These are phyloP conservation scores for Eulimnadia texana DNA, from an alignment of 1,140 invertebrate genomes.

Conservation along the genomic window DNA sequence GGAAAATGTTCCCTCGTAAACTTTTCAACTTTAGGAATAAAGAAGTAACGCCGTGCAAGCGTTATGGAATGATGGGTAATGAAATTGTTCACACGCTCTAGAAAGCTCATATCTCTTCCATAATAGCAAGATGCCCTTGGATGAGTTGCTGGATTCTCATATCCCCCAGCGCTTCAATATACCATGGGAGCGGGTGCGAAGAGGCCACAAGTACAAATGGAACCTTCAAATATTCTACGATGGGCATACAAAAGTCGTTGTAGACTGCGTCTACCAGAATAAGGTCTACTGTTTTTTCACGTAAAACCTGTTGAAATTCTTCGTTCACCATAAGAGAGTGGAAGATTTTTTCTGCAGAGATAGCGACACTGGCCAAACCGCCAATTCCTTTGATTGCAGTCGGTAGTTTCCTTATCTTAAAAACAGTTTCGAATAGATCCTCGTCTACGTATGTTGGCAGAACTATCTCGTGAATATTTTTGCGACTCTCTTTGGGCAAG, in stretches of 20 bases:
- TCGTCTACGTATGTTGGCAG: too few relatives aligned
- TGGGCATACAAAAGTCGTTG: not conserved
- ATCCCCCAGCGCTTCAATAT: conserved; percentile 21
- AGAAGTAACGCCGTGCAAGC: not conserved
- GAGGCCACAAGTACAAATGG: conserved; percentile 15
- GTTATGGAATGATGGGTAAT: not conserved
- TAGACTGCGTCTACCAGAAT: conserved; percentile 7
- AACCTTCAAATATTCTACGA: conserved; percentile 1
- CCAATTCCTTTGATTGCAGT: too few relatives aligned
- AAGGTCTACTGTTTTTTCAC: conserved; percentile 36
- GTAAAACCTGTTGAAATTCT: conserved; percentile 66
- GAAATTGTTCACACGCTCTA: conserved; percentile 19
- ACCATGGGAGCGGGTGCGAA: conserved; percentile 21
- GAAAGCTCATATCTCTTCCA: conserved; percentile 22
- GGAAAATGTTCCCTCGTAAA: conserved; percentile 10
- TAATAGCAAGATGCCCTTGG: conserved; percentile 20
- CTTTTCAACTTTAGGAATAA: not conserved
- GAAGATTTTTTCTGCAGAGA: too few relatives aligned
- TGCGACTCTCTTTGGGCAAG: too few relatives aligned
- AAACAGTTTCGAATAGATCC: too few relatives aligned
- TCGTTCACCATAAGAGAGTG: too few relatives aligned
- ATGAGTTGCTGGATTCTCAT: conserved; percentile 19
- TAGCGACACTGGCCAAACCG: too few relatives aligned
- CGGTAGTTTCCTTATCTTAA: too few relatives aligned
- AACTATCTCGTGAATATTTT: too few relatives aligned